Evolutionary conservation across 2,113 vertebrate species (phyloP).

Genomic region (Uria lomvia): DNA sequence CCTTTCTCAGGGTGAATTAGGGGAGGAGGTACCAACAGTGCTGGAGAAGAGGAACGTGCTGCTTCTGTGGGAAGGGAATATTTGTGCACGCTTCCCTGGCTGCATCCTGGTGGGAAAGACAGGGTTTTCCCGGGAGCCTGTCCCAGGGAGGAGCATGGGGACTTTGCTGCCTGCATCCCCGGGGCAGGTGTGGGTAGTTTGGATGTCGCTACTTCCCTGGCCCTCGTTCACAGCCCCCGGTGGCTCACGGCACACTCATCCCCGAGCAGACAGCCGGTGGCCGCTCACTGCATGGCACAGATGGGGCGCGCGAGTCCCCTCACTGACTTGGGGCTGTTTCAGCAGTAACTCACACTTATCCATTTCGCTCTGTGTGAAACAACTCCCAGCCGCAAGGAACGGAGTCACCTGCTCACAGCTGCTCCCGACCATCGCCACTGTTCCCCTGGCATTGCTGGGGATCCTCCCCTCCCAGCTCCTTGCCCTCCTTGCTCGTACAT

Average conservation of each 20-base stretch:
- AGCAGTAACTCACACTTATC: neutral
- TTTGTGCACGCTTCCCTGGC: neutral
- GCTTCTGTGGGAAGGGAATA: neutral
- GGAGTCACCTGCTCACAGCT: neutral
- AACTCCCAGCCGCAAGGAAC: neutral
- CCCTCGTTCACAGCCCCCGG: fast-evolving
- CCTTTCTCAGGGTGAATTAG: neutral
- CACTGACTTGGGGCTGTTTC: neutral
- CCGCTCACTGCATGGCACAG: neutral
- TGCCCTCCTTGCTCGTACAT: neutral
- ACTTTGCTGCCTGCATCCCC: neutral
- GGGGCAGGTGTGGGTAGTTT: fast-evolving
- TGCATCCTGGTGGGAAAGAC: neutral
- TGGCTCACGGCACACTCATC: fast-evolving
- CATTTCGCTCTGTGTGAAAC: neutral
- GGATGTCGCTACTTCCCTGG: neutral
- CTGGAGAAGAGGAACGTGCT: neutral
- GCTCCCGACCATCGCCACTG: fast-evolving
- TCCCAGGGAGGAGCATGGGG: neutral
- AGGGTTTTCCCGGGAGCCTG: neutral
- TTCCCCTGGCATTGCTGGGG: neutral
- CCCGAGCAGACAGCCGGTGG: fast-evolving
- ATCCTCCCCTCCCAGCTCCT: neutral
- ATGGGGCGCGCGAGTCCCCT: neutral
- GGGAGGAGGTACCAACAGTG: neutral